Percentiles rank a stretch among this genome's conserved stretches.
phyloP scores from a whole-genome alignment of 2,888 invertebrate species.

The Tachina fera region DNA sequence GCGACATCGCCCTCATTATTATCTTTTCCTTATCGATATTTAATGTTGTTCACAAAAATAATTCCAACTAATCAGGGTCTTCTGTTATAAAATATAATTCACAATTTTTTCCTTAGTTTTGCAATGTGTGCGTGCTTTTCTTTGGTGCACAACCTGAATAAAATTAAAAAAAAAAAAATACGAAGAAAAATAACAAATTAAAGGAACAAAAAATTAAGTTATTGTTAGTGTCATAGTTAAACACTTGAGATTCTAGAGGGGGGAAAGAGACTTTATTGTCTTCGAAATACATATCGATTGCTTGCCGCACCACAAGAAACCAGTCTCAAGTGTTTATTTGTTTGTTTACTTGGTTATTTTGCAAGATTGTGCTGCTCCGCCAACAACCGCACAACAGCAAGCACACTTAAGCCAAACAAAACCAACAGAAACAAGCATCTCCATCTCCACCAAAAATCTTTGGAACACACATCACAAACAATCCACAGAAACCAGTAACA shows the following conservation, averaged over 20 bases:
- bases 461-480: constrained; percentile 37
- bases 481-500: constrained; percentile 54
- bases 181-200: neutral
- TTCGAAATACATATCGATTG: constrained; percentile 38
- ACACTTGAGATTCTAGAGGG: constrained; percentile 62
- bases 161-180: neutral
- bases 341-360: constrained; percentile 52
- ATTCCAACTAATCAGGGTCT: constrained; percentile 45
- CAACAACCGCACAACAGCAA: constrained; percentile 7
- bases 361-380: constrained; percentile 38
- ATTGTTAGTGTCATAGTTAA: constrained; percentile 68
- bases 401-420: constrained; percentile 28
- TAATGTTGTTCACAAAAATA: constrained; percentile 32
- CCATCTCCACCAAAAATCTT: constrained; percentile 50
- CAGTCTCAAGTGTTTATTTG: constrained; percentile 64
- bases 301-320: constrained; percentile 26
- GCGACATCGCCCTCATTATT: constrained; percentile 2
- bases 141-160: constrained; percentile 14
- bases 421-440: constrained; percentile 28
- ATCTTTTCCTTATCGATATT: constrained; percentile 19
- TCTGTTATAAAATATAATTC: constrained; percentile 25
- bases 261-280: constrained; percentile 56
- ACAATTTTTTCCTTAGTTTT: constrained; percentile 35
- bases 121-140: neutral
- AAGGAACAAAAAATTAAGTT: constrained; percentile 54